phyloP scores from a whole-genome alignment of 2,113 vertebrate genomes.

The Sturnus vulgaris region DNA sequence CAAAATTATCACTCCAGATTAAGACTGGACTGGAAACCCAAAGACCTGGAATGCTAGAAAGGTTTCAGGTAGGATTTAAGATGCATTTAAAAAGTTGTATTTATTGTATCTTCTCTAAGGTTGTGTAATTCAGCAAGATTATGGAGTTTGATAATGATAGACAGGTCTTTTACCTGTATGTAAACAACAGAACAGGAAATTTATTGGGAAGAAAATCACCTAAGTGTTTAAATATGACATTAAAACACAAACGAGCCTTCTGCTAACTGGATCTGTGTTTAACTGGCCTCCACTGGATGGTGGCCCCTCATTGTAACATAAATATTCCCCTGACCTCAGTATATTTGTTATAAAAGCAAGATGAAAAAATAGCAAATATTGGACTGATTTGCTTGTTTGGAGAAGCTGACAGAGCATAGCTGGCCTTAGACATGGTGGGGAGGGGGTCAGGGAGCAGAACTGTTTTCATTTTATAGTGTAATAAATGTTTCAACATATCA shows the following conservation, averaged over 20 bases:
- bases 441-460: neutral
- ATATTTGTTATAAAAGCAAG: slow-evolving; percentile 29
- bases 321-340: neutral
- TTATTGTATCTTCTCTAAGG: neutral
- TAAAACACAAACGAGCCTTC: neutral
- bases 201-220: neutral
- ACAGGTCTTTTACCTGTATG: neutral
- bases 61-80: neutral
- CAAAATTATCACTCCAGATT: slow-evolving; percentile 10
- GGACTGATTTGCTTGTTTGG: slow-evolving; percentile 14
- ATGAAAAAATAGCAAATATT: slow-evolving; percentile 4
- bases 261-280: neutral
- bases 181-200: neutral
- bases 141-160: neutral
- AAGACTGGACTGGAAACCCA: neutral
- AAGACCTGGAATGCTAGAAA: neutral
- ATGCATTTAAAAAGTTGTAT: neutral
- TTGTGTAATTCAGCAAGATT: neutral
- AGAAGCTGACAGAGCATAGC: neutral
- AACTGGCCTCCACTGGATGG: neutral
- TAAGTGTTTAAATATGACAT: neutral
- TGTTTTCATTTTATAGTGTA: slow-evolving; percentile 9
- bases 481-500: slow-evolving; percentile 37
- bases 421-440: neutral
- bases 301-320: neutral